Evolutionary conservation across 1,140 invertebrate genomes (phyloP).

Genomic region (Trichogramma pretiosum): DNA sequence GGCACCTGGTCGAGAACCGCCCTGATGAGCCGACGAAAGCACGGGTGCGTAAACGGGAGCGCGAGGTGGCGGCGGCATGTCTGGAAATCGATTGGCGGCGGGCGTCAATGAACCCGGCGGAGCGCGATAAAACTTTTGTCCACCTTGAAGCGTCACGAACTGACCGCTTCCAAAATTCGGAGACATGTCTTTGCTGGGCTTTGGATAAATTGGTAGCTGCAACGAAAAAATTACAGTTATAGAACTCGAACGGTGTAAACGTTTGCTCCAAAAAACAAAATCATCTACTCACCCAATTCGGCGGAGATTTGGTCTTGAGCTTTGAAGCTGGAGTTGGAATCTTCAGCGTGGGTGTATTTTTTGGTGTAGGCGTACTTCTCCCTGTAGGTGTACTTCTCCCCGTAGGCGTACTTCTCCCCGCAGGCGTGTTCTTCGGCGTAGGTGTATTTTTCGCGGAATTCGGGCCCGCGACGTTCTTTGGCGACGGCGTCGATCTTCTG

Average conservation of each 20-base stretch:
- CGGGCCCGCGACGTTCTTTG: slow-evolving; percentile 30
- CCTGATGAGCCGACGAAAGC: slow-evolving; percentile 18
- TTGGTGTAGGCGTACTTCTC: too few species aligned
- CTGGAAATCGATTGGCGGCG: slow-evolving; percentile 29
- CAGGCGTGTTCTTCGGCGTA: too few species aligned
- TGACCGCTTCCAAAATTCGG: slow-evolving; percentile 26
- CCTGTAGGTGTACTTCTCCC: too few species aligned
- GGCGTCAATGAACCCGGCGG: slow-evolving; percentile 36
- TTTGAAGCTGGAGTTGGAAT: slow-evolving; percentile 32
- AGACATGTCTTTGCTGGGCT: slow-evolving; percentile 17
- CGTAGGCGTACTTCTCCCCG: too few species aligned
- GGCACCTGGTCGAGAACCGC: slow-evolving; percentile 3
- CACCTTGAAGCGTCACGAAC: slow-evolving; percentile 30
- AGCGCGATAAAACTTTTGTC: slow-evolving; percentile 34
- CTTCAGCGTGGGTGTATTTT: slow-evolving; percentile 23
- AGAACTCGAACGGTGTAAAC: too few species aligned
- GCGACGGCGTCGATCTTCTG: too few species aligned
- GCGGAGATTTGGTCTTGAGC: slow-evolving; percentile 17
- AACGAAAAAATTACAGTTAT: too few species aligned
- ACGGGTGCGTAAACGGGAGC: slow-evolving; percentile 33
- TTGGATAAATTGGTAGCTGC: too few species aligned
- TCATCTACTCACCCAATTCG: slow-evolving; percentile 15
- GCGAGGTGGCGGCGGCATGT: slow-evolving; percentile 21
- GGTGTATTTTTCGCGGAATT: slow-evolving; percentile 27
- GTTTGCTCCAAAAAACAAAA: too few species aligned